Evolutionary conservation across 2,888 invertebrate genomes (phyloP).

Genomic region (Nomada lathburiana): DNA sequence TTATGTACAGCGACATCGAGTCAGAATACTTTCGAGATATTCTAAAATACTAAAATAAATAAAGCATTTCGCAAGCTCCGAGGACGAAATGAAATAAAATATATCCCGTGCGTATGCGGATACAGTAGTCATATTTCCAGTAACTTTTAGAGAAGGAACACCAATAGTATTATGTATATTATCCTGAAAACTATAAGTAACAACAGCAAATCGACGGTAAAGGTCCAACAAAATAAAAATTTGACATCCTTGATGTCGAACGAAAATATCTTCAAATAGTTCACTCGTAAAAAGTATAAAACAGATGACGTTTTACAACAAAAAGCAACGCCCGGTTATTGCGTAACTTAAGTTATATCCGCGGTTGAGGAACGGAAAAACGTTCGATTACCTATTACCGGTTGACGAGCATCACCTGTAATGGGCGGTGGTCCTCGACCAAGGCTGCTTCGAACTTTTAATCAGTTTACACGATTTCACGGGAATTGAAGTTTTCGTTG

Average conservation of each 20-base stretch:
- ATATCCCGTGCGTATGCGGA: no score
- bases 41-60: no score
- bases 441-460: conserved; percentile 63
- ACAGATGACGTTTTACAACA: background rate
- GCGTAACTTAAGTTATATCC: conserved; percentile 44
- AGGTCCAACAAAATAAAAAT: background rate
- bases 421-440: background rate
- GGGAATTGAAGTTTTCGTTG: conserved; percentile 61
- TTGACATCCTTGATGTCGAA: background rate
- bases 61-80: no score
- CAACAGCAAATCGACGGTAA: no score
- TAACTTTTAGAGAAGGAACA: no score
- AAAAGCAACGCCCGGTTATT: conserved; percentile 9
- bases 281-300: background rate
- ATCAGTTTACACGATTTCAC: conserved; percentile 68
- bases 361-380: conserved; percentile 28
- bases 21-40: no score
- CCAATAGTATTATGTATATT: no score
- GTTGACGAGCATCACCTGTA: conserved; percentile 8
- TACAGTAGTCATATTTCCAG: no score
- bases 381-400: conserved; percentile 51
- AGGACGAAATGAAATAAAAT: no score
- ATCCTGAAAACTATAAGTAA: no score
- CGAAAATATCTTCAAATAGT: background rate
- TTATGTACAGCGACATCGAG: no score